Evolutionary conservation across 2,113 vertebrate species (phyloP).

Genomic region (Balaeniceps rex): DNA sequence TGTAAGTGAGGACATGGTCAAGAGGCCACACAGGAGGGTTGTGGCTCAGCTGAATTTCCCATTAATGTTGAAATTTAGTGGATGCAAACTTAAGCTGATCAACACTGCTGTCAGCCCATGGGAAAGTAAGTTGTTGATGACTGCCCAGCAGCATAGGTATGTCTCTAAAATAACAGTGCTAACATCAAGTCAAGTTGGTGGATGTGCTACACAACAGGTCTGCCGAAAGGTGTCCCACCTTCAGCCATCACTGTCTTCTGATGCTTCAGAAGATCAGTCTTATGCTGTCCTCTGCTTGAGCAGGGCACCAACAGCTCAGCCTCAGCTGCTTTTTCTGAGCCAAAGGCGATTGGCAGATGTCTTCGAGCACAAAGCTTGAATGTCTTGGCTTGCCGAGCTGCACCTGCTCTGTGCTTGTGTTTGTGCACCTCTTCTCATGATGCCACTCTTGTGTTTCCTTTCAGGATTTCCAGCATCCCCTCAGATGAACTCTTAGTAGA

Average conservation of each 20-base stretch:
- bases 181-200: neutral
- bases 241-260: neutral
- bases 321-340: neutral
- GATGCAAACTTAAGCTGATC: neutral
- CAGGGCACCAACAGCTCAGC: neutral
- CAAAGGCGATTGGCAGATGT: neutral
- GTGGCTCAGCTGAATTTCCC: neutral
- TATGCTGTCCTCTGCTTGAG: neutral
- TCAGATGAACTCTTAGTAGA: neutral
- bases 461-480: neutral
- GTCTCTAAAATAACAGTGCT: neutral
- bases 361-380: neutral
- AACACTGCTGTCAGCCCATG: neutral
- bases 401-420: neutral
- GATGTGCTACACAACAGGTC: neutral
- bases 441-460: neutral
- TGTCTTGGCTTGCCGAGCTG: neutral
- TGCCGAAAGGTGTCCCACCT: neutral
- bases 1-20: rapidly evolving
- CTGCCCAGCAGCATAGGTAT: neutral
- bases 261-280: neutral
- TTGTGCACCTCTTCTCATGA: neutral
- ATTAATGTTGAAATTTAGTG: neutral
- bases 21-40: neutral
- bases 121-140: neutral